phyloP scores from a whole-genome alignment of 2,797 vertebrate species.

The Neostethus bicornis region DNA sequence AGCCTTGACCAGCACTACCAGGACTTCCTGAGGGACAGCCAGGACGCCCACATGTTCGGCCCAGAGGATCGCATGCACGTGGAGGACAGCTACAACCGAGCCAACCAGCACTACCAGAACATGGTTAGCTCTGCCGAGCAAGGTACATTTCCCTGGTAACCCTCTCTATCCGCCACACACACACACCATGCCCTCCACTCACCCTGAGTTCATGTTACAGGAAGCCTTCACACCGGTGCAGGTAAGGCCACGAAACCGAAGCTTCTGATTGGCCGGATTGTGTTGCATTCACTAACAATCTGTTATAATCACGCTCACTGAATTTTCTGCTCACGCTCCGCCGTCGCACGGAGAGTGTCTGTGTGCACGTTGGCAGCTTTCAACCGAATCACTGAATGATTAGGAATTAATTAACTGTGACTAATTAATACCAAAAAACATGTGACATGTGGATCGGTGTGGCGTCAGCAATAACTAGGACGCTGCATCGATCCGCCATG shows the following conservation, averaged over 20 bases:
- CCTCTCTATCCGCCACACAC: too few species aligned
- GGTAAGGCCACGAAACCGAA: conserved; percentile 59
- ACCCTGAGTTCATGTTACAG: conserved; percentile 74
- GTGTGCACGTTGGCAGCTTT: conserved; percentile 54
- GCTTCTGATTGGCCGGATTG: conserved; percentile 50
- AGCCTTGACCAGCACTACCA: conserved; percentile 91
- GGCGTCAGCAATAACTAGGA: too few species aligned
- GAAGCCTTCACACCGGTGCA: conserved; percentile 57
- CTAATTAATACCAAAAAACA: neutral
- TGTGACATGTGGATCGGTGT: too few species aligned
- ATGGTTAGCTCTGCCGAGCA: conserved; percentile 88
- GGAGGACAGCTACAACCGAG: conserved; percentile 83
- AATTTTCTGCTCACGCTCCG: conserved; percentile 27
- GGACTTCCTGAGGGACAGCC: conserved; percentile 90
- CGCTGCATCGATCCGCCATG: too few species aligned
- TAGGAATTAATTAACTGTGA: conserved; percentile 5
- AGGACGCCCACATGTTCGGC: conserved; percentile 86
- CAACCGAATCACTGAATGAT: conserved; percentile 14
- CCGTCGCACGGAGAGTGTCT: too few species aligned
- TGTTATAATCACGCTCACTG: conserved; percentile 26
- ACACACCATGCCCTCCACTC: too few species aligned
- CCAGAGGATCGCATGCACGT: conserved; percentile 89
- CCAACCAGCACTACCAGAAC: conserved; percentile 86
- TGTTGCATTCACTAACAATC: conserved; percentile 34
- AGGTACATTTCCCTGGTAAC: conserved; percentile 71